Conservation (phyloP, 2,113 vertebrate genomes). For the Casuarius casuarius region DNA sequence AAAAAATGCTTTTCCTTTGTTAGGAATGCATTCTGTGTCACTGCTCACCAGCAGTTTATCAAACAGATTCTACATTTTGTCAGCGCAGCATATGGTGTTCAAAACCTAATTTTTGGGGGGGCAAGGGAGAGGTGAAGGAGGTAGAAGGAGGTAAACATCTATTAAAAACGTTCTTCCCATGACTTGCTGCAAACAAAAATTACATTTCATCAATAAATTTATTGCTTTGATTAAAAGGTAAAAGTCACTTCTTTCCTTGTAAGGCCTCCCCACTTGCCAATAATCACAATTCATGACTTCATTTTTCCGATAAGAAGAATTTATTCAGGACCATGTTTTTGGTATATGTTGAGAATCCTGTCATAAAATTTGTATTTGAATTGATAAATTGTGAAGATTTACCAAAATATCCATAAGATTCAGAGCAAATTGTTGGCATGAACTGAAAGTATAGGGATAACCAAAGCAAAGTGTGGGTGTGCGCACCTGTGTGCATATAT, state of each 20-base stretch:
- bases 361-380: not conserved
- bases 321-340: not conserved
- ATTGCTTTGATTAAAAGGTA: not conserved
- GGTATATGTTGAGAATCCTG: not conserved
- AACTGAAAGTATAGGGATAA: not conserved
- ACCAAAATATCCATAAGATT: not conserved
- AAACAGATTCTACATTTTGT: not conserved
- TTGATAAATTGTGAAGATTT: not conserved
- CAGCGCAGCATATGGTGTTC: not conserved
- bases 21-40: not conserved
- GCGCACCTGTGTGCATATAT: not conserved
- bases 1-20: not conserved
- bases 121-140: not conserved
- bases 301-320: not conserved
- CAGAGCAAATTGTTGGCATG: not conserved
- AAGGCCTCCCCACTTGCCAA: not conserved
- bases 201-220: not conserved
- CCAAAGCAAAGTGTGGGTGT: not conserved
- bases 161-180: not conserved
- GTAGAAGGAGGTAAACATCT: not conserved
- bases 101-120: not conserved
- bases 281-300: not conserved
- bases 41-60: not conserved
- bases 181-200: not conserved
- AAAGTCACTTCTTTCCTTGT: not conserved